Conservation (phyloP, 2,888 invertebrate species). For the Polymixis lichenea region DNA sequence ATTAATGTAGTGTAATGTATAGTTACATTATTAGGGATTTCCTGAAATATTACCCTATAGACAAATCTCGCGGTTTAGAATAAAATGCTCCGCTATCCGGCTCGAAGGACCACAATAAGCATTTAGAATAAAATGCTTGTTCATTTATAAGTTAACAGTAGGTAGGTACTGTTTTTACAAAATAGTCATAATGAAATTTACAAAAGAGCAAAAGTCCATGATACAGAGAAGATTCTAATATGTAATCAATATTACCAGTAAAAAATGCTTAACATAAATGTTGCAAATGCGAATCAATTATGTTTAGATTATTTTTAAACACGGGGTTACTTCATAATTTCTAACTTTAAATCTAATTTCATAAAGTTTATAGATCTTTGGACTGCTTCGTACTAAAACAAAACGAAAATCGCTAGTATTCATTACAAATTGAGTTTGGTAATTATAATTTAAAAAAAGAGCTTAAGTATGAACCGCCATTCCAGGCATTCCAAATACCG, state of each 20-base stretch:
- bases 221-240: not conserved
- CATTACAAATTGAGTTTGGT: not conserved
- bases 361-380: not conserved
- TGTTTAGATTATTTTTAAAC: not conserved
- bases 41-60: not conserved
- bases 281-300: not conserved
- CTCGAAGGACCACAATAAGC: not conserved
- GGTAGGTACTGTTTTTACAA: not conserved
- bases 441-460: not conserved
- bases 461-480: not conserved
- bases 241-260: not conserved
- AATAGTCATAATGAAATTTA: not conserved
- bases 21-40: no score
- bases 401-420: not conserved
- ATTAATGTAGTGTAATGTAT: no score
- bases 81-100: not conserved
- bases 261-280: not conserved
- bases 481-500: not conserved
- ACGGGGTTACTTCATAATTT: not conserved
- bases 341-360: not conserved
- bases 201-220: not conserved
- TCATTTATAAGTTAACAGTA: not conserved
- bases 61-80: not conserved
- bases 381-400: not conserved
- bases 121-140: not conserved